phyloP scores from a whole-genome alignment of 1,140 invertebrate species.

The Paracyclopina nana region DNA sequence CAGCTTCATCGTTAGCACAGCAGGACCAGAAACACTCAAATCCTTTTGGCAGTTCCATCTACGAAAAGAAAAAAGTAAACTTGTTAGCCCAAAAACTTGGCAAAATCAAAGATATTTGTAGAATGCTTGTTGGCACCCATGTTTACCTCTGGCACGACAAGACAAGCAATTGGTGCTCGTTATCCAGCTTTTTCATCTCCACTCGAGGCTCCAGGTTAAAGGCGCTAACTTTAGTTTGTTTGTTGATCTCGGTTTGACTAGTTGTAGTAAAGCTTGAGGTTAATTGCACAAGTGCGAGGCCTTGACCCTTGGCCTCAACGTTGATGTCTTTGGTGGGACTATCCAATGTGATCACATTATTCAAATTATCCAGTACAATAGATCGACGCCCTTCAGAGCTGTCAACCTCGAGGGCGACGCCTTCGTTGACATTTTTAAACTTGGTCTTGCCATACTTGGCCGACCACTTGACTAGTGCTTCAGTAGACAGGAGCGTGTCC shows the following conservation, averaged over 20 bases:
- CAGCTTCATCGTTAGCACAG: not conserved
- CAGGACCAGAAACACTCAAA: not conserved
- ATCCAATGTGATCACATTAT: no score
- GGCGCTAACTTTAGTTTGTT: not conserved
- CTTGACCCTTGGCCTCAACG: no score
- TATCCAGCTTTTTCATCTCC: not conserved
- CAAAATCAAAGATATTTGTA: not conserved
- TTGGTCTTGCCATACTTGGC: not conserved
- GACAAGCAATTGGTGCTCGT: not conserved
- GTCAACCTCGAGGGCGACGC: not conserved
- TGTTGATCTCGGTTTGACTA: not conserved
- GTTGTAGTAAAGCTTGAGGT: not conserved
- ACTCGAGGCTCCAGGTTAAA: not conserved
- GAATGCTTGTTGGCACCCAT: not conserved
- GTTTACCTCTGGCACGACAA: not conserved
- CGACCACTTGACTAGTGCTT: not conserved
- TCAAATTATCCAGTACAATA: no score
- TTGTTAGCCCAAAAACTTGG: not conserved
- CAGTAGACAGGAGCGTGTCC: not conserved
- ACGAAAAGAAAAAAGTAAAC: not conserved
- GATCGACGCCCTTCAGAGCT: not conserved
- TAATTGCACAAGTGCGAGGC: not conserved
- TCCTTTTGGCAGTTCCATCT: constrained; percentile 2
- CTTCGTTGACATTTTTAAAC: not conserved
- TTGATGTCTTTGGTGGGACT: no score